Evolutionary conservation across 2,888 invertebrate genomes (phyloP), one percentile per base, ranked within the genome.

Genomic region (Homarus gammarus): DNA sequence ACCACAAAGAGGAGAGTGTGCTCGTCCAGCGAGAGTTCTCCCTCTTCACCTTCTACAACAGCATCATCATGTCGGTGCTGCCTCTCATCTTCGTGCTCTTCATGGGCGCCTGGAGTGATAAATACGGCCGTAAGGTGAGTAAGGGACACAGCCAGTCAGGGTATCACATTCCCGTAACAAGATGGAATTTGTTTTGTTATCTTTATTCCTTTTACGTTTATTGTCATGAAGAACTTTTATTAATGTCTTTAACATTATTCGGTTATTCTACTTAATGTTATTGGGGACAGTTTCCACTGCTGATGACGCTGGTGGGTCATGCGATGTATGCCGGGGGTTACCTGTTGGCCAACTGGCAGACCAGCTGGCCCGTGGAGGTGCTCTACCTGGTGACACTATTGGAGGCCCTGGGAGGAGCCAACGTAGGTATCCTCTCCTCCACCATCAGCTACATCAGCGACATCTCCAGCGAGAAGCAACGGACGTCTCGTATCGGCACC

Each of bases 401-500:
- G 0, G 83, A 88, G 89, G 89, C 95, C 0, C 93, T 96, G 61
- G 95, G 95, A 38, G 96, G 96, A 44, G 95, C 96, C 40, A 94
- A 94, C 87, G 94, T 95, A n/a, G 92, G 92, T 0, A 90, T 93
- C 31, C 92, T 92, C 70, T 92, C 93, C 92, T 89, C 92, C 6
- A 90, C 92, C 12, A 93, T 92, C 87, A 92, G 92, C 61, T 93
- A 92, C 79, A 91, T 93, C 0, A 92, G 92, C 12, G 92, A 92
- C 77, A 92, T 93, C 12, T 92, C 95, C 73, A 94, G 95, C 0
- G 87, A 95, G 38, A 95, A 95, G 92, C 94, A 95, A 92, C 94
- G 96, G 49, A 96, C 96, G 0, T 94, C 96, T 81, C 94, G 96
- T 92, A 94, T 96, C 70, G 96, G 96, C n/a, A 93, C 95, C 31